Evolutionary conservation across 2,797 vertebrate genomes (phyloP), one percentile per base, ranked within the genome.

Genomic region (Urocyon cinereoargenteus): DNA sequence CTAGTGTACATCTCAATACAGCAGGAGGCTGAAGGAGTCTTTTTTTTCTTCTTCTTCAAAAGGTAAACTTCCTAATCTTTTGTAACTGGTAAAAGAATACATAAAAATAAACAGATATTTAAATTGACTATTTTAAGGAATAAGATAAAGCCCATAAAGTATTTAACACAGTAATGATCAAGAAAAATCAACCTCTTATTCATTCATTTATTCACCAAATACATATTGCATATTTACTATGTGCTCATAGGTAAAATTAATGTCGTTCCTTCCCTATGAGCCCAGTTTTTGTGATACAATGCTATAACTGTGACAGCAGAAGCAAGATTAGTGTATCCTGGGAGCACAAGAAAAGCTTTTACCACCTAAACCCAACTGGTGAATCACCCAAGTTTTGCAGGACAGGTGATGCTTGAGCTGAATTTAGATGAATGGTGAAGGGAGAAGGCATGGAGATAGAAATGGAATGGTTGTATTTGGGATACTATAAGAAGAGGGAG

Each of bases 41-140:
- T 66, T 34, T 87, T 79, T 18, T 49, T 49, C 13, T 26, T 19
- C 34, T 92, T 86, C 94, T 90, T 90, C 61, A 57, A 86, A 96
- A 88, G 53, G 26, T 82, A 53, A 94, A 49, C 28, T 68, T 31
- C 40, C 77, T 95, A 86, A 66, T 91, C 70, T 96, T 90, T 85
- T 88, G 68, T 86, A 79, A 86, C 53, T 84, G 5, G 6, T 86
- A 97, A 59, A 94, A 93, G 13, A 88, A 90, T 87, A 96, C 90
- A 53, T 22, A 84, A 36, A 86, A 85, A 85, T 5, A 28, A 92
- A 19, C 34, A 86, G 36, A 13, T 89, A 83, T 64, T 83, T 89
- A 91, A 75, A 89, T 86, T 61, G 75, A 49, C 0, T 66, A 11
- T 34, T 95, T 86, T 90, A 87, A 79, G 45, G 12, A 84, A 68